Evolutionary conservation across 1,140 invertebrate species (phyloP).

Genomic region (Harpegnathos saltator): DNA sequence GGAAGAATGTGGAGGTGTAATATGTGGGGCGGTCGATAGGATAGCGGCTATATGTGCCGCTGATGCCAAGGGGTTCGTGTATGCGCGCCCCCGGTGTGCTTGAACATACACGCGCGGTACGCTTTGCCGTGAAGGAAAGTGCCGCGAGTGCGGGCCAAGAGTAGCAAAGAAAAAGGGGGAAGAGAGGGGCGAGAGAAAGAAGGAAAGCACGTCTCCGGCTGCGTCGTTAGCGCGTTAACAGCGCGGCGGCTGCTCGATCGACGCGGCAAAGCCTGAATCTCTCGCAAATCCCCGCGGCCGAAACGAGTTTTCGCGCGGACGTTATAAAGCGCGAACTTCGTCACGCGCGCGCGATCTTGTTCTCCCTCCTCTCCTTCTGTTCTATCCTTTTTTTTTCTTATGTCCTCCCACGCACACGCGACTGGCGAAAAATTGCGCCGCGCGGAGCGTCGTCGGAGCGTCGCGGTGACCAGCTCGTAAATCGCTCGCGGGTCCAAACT

Average conservation of each 20-base stretch:
- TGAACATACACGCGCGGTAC: conserved; percentile 45
- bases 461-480: neutral
- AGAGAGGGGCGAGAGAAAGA: no score
- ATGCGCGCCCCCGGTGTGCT: conserved; percentile 15
- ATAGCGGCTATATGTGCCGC: conserved; percentile 48
- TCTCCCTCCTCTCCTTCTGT: neutral
- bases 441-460: no score
- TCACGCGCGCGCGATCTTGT: neutral
- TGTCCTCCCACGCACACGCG: neutral
- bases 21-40: conserved; percentile 78
- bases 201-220: no score
- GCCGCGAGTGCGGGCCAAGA: no score
- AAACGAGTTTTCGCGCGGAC: neutral
- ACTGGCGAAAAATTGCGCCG: conserved; percentile 3
- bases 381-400: no score
- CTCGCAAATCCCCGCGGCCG: conserved; percentile 7
- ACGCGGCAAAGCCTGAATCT: conserved; percentile 7
- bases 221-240: no score
- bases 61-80: conserved; percentile 38
- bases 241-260: no score
- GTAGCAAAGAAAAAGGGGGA: no score
- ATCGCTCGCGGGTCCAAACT: neutral
- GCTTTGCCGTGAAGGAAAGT: neutral
- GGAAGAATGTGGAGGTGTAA: conserved; percentile 60
- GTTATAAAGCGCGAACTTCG: conserved; percentile 23